Evolutionary conservation across 2,888 invertebrate genomes (phyloP), one percentile per base, ranked within the genome.

Genomic region (Diachrysia chrysitis): DNA sequence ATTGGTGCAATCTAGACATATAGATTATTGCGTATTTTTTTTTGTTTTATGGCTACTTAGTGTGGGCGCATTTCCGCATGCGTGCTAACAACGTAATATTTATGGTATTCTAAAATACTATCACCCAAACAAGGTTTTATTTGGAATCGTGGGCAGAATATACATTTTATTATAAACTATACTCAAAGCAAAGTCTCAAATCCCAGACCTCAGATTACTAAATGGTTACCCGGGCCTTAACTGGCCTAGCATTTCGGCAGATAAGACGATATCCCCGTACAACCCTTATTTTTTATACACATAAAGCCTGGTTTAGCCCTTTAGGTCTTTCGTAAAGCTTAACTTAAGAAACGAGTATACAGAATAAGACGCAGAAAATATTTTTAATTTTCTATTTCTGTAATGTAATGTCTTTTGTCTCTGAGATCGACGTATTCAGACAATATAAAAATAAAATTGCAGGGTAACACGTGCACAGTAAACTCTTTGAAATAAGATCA

Each of bases 401-500:
- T 67, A 66, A 66, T 66, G 63, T 54, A 63, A 54, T 17, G 54
- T 69, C 62, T 66, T 65, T 54, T 32, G n/a, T 14, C 19, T 66
- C 19, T 14, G 17, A 51, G 19, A 2, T 25, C 65, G n/a, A n/a
- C 65, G 77, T 25, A 14, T 17, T 58, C 21, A 65, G 54, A 61
- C 70, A 70, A 69, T 23, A 66, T 21, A 66, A 66, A 71, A 66
- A 69, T 66, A 75, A 71, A 72, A 72, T 64, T 23, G 46, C 56
- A 60, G 48, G n/a, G 51, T 53, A 71, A 68, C 74, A 81, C 68
- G 63, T 82, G 79, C 62, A 66, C 32, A 63, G 61, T 61, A 62
- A 61, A 70, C 61, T 69, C 63, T 19, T 79, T 77, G 32, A 66
- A 82, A 72, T 69, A 75, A 73, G 60, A 75, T 64, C 60, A 74